Percentiles rank a stretch among this genome's conserved stretches.
Evolutionary conservation across 2,888 invertebrate species (phyloP).

Genomic region (Netelia melanura): DNA sequence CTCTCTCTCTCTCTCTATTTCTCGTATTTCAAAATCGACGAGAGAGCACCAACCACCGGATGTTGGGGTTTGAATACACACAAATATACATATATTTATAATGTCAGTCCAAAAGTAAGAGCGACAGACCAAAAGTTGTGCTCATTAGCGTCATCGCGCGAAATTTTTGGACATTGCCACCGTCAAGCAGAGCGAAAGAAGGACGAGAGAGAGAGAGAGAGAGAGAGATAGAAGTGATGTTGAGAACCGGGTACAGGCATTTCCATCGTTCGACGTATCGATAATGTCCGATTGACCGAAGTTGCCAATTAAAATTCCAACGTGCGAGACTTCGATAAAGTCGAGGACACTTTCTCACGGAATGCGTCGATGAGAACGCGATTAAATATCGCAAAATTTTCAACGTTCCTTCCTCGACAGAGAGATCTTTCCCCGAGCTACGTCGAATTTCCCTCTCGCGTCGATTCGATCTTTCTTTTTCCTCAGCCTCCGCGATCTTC

Average conservation of each 20-base stretch:
- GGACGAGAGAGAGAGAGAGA: not conserved
- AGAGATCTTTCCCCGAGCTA: too few species aligned
- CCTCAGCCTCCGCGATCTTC: constrained; percentile 1
- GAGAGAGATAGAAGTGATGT: not conserved
- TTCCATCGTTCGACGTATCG: constrained; percentile 31
- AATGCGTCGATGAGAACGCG: constrained; percentile 12
- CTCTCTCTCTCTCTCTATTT: too few species aligned
- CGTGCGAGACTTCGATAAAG: constrained; percentile 10
- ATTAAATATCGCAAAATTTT: constrained; percentile 17
- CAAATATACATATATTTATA: not conserved
- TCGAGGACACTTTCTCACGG: not conserved
- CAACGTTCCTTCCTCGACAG: too few species aligned
- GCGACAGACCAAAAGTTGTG: constrained; percentile 34
- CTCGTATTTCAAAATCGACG: constrained; percentile 50
- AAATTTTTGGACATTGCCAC: constrained; percentile 68
- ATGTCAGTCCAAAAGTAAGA: constrained; percentile 34
- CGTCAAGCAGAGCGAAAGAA: constrained; percentile 20
- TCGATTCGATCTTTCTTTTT: not conserved
- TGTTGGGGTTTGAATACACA: not conserved
- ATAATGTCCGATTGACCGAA: constrained; percentile 40
- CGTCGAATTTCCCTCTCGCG: too few species aligned
- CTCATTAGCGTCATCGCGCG: constrained; percentile 32
- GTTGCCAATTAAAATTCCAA: constrained; percentile 56
- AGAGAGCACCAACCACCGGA: constrained; percentile 66
- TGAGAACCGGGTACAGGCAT: constrained; percentile 17